Evolutionary conservation across 92 coral and sea anemone genomes (phyloP), one percentile per base, ranked within the genome.

Genomic region (Parazoanthus swiftii): DNA sequence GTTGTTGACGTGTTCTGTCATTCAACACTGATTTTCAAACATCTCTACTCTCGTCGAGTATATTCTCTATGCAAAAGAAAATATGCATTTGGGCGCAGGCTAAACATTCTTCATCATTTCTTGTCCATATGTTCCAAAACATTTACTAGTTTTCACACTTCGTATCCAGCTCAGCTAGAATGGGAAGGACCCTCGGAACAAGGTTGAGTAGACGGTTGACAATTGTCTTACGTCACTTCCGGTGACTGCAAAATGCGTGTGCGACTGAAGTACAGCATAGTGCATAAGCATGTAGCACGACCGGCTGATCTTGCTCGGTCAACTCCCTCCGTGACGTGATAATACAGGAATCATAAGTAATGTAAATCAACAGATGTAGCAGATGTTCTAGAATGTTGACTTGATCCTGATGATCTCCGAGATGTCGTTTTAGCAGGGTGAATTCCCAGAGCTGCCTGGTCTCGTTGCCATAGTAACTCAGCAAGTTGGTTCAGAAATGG

Each of bases 401-500:
- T 89, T 10, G 95, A 93, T 74, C 92, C 92, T 38, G 98, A 85
- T 8, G 98, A 92, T 15, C 92, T 92, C 46, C 95, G 94, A 68
- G 98, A 88, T 35, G 93, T 90, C 25, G 66, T 42, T 70, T 74
- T 43, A 21, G 71, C 25, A 15, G 72, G 75, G 50, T 65, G 37
- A 37, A 67, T 88, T 25, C 91, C 81, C 20, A 90, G 73, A 2
- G 82, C 88, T 39, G 81, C 91, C 85, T 93, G 95, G 89, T 95
- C 95, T 36, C 96, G 98, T 89, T 92, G 93, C 98, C 94, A 97
- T 59, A 97, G 94, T 56, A 92, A 79, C 91, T 97, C 99, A 3
- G 94, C 93, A 72, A 97, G 88, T 20, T 91, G 88, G 91, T 97
- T 97, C 10, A 97, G 96, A 77, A 97, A 91, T 37, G 95, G 95